phyloP scores from a whole-genome alignment of 64 coral and sea anemone genomes.

The Catalaphyllia jardinei region DNA sequence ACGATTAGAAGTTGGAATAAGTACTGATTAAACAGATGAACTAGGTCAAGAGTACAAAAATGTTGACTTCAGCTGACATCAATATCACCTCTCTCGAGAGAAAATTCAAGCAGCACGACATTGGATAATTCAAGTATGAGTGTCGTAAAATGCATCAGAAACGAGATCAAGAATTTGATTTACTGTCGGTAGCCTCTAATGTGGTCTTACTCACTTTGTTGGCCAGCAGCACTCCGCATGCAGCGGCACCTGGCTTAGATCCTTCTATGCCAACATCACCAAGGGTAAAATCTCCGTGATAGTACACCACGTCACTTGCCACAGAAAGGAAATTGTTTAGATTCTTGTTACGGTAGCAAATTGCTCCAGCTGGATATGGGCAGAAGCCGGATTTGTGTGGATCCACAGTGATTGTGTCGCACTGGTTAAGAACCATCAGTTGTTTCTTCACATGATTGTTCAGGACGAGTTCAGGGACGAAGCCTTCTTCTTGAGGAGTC shows the following conservation, averaged over 20 bases:
- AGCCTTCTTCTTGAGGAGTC: background rate
- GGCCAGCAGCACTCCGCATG: conserved; percentile 60
- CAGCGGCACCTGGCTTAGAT: conserved; percentile 84
- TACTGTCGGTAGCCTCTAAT: too few relatives aligned
- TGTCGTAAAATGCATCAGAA: too few relatives aligned
- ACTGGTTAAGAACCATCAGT: conserved; percentile 40
- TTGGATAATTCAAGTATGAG: too few relatives aligned
- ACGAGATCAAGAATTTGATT: too few relatives aligned
- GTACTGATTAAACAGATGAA: too few relatives aligned
- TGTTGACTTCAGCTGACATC: too few relatives aligned
- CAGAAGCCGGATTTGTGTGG: conserved; percentile 86
- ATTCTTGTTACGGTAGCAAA: conserved; percentile 69
- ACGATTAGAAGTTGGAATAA: too few relatives aligned
- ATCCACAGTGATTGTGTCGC: conserved; percentile 83
- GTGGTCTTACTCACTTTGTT: conserved; percentile 47
- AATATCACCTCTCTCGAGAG: too few relatives aligned
- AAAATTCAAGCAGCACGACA: too few relatives aligned
- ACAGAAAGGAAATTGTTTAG: conserved; percentile 69
- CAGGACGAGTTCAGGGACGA: conserved; percentile 55
- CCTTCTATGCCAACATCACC: conserved; percentile 81
- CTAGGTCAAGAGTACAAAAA: too few relatives aligned
- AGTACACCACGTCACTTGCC: conserved; percentile 64
- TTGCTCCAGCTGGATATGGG: conserved; percentile 81
- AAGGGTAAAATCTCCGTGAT: conserved; percentile 54
- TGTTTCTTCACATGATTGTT: conserved; percentile 37